Conservation (phyloP, 2,797 vertebrate genomes). For the Sardinella longiceps region DNA sequence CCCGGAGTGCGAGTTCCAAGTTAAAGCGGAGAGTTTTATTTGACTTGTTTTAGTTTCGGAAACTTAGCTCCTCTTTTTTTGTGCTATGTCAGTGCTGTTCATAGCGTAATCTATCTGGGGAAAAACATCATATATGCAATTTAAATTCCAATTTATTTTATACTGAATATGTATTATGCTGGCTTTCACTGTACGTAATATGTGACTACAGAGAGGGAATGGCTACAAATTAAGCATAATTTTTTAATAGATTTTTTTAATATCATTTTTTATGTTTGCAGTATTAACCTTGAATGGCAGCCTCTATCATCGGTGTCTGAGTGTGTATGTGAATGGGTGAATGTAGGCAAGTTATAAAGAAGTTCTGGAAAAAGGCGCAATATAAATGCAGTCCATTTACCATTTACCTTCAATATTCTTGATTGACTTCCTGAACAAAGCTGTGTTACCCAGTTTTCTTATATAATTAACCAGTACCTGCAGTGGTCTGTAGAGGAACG, state of each 20-base stretch:
- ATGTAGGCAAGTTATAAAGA: too few species aligned
- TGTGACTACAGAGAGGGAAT: not conserved
- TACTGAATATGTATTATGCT: not conserved
- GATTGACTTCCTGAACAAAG: not conserved
- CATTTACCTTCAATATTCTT: too few species aligned
- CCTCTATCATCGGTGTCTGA: too few species aligned
- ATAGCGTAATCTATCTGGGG: not conserved
- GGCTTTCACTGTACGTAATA: not conserved
- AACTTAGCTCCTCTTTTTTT: not conserved
- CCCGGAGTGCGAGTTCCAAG: slow-evolving; percentile 31
- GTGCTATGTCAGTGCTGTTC: not conserved
- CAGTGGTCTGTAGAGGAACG: not conserved
- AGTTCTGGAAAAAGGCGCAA: too few species aligned
- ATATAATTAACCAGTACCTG: not conserved
- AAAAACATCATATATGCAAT: not conserved
- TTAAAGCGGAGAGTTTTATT: slow-evolving; percentile 30
- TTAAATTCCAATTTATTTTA: not conserved
- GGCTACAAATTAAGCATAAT: not conserved
- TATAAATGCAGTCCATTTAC: too few species aligned
- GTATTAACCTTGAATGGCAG: too few species aligned
- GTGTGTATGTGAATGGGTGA: too few species aligned
- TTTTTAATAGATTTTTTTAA: too few species aligned
- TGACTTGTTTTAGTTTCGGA: not conserved
- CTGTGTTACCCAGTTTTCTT: not conserved
- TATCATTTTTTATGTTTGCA: not conserved